These are phyloP conservation scores for Sebastes jordani DNA, from an alignment of 2,797 vertebrate genomes.

Conservation along the genomic window DNA sequence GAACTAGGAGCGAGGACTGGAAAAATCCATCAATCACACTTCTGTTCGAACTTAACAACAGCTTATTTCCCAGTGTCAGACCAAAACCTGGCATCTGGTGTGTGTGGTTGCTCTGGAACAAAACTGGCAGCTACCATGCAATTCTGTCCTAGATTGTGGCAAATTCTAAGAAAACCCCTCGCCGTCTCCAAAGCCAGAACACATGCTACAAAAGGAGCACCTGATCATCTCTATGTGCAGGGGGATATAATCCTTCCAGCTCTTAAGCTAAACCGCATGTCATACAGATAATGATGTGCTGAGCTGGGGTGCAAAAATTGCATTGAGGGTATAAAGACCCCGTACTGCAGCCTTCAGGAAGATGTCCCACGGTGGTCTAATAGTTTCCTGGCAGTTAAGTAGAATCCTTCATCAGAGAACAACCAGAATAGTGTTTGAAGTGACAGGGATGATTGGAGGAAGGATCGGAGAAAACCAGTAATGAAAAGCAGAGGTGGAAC, in stretches of 20 bases:
- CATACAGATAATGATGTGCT: conserved; percentile 30
- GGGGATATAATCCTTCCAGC: conserved; percentile 10
- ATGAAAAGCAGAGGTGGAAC: conserved; percentile 65
- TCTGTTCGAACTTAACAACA: neutral
- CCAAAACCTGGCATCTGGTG: conserved; percentile 6
- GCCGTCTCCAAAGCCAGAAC: neutral
- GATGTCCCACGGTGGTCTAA: conserved; percentile 55
- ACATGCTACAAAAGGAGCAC: neutral
- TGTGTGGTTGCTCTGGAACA: conserved; percentile 14
- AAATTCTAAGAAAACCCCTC: neutral
- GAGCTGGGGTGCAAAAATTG: conserved; percentile 19
- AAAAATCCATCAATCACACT: conserved; percentile 19
- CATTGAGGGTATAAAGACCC: conserved; percentile 32
- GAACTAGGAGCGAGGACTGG: neutral
- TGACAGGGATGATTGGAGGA: conserved; percentile 56
- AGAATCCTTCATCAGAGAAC: conserved; percentile 49
- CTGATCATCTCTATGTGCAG: neutral
- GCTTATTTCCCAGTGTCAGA: conserved; percentile 11
- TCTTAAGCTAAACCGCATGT: conserved; percentile 12
- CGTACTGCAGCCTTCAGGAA: conserved; percentile 33
- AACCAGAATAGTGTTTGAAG: conserved; percentile 59
- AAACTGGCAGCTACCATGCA: conserved; percentile 2
- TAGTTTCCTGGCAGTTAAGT: conserved; percentile 68
- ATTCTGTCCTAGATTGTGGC: neutral
- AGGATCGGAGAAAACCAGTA: conserved; percentile 40